These are phyloP conservation scores for Xestoiulus laeticollis DNA, from an alignment of 2,888 invertebrate species.

Conservation along the genomic window DNA sequence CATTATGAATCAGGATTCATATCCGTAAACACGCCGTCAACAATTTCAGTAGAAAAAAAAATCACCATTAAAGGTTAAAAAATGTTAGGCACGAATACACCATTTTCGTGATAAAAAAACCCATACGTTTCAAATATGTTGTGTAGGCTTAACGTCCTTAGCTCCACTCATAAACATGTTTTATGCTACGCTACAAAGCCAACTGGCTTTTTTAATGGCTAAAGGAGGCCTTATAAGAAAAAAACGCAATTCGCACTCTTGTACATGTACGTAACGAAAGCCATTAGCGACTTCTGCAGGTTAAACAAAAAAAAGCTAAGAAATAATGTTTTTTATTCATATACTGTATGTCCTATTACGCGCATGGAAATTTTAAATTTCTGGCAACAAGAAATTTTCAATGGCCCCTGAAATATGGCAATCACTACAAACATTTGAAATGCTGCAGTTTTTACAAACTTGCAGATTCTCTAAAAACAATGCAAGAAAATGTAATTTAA, in stretches of 20 bases:
- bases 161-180: not conserved
- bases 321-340: not conserved
- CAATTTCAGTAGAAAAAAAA: not conserved
- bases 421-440: not conserved
- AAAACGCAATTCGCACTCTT: not conserved
- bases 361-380: not conserved
- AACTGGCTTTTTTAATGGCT: not conserved
- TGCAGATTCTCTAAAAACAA: not conserved
- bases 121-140: not conserved
- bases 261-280: not conserved
- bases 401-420: not conserved
- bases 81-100: not conserved
- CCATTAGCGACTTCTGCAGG: not conserved
- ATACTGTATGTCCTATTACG: not conserved
- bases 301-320: not conserved
- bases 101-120: not conserved
- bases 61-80: constrained; percentile 31
- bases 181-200: not conserved
- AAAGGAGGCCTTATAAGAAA: not conserved
- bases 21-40: not conserved
- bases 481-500: not conserved
- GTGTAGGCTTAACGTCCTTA: not conserved
- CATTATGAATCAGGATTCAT: not conserved
- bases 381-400: not conserved
- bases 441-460: not conserved